phyloP scores from a whole-genome alignment of 2,797 vertebrate species.

The Cryptoprocta ferox region DNA sequence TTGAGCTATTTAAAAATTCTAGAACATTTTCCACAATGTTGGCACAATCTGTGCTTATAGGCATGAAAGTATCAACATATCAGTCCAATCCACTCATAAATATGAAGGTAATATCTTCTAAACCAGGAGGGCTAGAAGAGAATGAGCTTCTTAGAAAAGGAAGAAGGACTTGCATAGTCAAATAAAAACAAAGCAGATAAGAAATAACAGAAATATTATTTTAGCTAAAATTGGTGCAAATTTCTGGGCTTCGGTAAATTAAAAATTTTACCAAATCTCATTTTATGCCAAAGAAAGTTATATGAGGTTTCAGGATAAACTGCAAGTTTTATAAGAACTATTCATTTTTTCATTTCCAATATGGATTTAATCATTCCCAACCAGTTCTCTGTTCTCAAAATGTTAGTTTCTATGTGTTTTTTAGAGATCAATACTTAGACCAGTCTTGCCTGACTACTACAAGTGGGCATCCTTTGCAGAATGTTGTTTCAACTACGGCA shows the following conservation, averaged over 20 bases:
- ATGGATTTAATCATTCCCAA: background rate
- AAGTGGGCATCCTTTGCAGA: background rate
- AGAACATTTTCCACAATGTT: constrained; percentile 5
- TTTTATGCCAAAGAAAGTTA: background rate
- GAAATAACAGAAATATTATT: background rate
- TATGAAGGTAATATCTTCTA: background rate
- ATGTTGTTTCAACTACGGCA: background rate
- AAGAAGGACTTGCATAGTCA: background rate
- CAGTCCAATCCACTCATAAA: background rate
- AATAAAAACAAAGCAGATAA: background rate
- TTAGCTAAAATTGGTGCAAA: background rate
- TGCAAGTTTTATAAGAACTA: background rate
- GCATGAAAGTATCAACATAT: background rate
- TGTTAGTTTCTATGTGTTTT: background rate
- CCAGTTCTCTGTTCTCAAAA: background rate
- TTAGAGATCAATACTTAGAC: background rate
- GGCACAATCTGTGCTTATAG: background rate
- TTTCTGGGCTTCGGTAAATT: background rate
- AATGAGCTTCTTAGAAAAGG: background rate
- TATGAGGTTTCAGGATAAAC: background rate
- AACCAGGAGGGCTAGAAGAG: background rate
- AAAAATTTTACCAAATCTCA: background rate
- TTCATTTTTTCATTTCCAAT: background rate
- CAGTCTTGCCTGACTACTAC: background rate
- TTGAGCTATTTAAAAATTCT: constrained; percentile 44